Evolutionary conservation across 1,140 invertebrate species (phyloP).

Genomic region (Berghia stephanieae): DNA sequence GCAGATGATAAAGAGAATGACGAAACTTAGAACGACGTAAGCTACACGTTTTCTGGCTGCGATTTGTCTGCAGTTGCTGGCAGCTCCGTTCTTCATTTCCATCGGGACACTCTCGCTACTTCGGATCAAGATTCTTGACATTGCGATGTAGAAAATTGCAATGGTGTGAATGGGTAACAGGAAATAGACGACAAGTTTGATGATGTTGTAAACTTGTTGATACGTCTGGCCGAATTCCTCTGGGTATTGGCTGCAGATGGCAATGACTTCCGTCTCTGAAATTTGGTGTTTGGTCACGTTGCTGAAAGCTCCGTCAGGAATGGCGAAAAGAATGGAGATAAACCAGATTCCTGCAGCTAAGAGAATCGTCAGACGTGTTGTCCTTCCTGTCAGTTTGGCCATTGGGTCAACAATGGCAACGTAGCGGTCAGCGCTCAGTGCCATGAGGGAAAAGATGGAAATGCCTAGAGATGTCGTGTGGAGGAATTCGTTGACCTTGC

Average conservation of each 20-base stretch:
- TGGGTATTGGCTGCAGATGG: slow-evolving; percentile 84
- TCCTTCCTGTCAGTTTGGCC: slow-evolving; percentile 75
- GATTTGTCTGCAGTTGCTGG: slow-evolving; percentile 74
- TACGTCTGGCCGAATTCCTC: slow-evolving; percentile 75
- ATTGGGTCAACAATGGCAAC: slow-evolving; percentile 86
- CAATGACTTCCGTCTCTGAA: neutral
- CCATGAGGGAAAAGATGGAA: slow-evolving; percentile 91
- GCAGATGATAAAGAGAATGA: slow-evolving; percentile 88
- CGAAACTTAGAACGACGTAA: slow-evolving; percentile 88
- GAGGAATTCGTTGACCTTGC: slow-evolving; percentile 84
- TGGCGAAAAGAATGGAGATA: slow-evolving; percentile 78
- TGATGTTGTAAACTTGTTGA: slow-evolving; percentile 75
- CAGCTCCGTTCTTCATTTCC: slow-evolving; percentile 45
- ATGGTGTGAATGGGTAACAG: slow-evolving; percentile 84
- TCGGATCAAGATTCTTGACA: slow-evolving; percentile 84
- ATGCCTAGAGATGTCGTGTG: slow-evolving; percentile 94
- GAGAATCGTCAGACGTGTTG: slow-evolving; percentile 53
- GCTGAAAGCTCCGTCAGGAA: slow-evolving; percentile 74
- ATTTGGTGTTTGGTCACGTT: neutral
- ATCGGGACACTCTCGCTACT: slow-evolving; percentile 73
- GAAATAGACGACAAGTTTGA: slow-evolving; percentile 85
- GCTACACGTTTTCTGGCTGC: slow-evolving; percentile 88
- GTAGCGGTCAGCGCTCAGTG: slow-evolving; percentile 87
- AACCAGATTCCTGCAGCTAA: slow-evolving; percentile 82
- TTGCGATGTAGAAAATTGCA: slow-evolving; percentile 84